Evolutionary conservation across 2,113 vertebrate species (phyloP), one percentile per base, ranked within the genome.

Genomic region (Gasterosteus aculeatus): DNA sequence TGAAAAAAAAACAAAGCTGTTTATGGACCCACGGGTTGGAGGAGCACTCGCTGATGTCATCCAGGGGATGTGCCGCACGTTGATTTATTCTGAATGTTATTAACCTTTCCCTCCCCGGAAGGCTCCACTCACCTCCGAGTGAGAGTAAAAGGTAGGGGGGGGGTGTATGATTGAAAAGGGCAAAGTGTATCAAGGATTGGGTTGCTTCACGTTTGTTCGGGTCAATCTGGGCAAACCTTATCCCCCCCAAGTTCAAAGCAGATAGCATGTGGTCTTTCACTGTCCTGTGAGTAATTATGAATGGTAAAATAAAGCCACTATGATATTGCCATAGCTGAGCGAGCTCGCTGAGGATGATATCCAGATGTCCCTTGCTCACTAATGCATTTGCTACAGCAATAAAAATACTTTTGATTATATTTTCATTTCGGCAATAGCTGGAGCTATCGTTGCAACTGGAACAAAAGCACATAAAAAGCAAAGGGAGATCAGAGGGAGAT

Each of bases 271-370:
- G 91, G 85, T 91, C 89, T 88, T 84, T 64, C 71, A 89, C 87
- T 90, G 91, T 91, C 91, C 92, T 94, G 92, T 89, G 85, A 93
- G 87, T 94, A 93, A 94, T 94, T 92, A 93, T 83, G 82, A 93
- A 94, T 92, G 88, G 86, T 90, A 90, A 89, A 92, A 92, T 92
- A 89, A 92, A 92, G 86, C 89, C 84, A 56, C 89, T 83, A 83
- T 87, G 91, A 93, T 93, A 92, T 86, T 90, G 91, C 89, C 89
- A 92, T 92, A 93, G 90, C 88, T 88, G 88, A 84, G 80, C 84
- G 62, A 86, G 85, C 77, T 79, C 38, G n/a, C 78, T 62, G 79
- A 60, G 57, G 79, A 94, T 93, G 88, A 87, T 75, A 93, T 93
- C 92, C 94, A 94, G 93, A 94, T 94, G 93, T 91, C 85, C 64